Evolutionary conservation across 2,888 invertebrate genomes (phyloP).

Genomic region (Auanema freiburgensis): DNA sequence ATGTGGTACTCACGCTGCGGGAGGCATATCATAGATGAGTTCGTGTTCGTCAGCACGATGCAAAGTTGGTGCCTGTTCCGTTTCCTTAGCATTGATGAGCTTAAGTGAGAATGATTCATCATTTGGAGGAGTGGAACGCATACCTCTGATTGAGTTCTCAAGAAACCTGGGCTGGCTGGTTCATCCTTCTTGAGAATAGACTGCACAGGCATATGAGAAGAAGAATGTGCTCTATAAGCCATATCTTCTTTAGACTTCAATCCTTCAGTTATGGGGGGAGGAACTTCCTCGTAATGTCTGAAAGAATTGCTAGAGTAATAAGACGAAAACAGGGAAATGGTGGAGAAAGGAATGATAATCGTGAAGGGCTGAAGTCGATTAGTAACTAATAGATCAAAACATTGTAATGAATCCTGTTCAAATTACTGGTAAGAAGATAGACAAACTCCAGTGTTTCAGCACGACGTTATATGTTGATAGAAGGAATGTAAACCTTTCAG

Average conservation of each 20-base stretch:
- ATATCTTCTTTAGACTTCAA: neutral
- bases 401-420: no score
- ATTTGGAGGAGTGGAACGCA: neutral
- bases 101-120: neutral
- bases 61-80: constrained; percentile 11
- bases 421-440: no score
- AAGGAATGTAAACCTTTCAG: constrained; percentile 13
- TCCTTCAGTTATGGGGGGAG: neutral
- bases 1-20: constrained; percentile 23
- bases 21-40: constrained; percentile 42
- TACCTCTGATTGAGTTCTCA: constrained; percentile 42
- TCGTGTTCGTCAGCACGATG: constrained; percentile 41
- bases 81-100: neutral
- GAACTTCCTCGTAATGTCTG: constrained; percentile 20
- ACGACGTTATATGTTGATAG: neutral
- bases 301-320: neutral
- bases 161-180: constrained; percentile 21
- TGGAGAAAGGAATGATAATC: no score
- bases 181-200: constrained; percentile 6
- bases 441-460: no score
- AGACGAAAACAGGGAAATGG: neutral
- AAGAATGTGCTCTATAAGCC: no score
- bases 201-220: no score
- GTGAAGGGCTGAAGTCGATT: no score
- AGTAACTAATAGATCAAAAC: no score